These are phyloP conservation scores for Styela clava DNA, from an alignment of 23 tunicate species.

Conservation along the genomic window DNA sequence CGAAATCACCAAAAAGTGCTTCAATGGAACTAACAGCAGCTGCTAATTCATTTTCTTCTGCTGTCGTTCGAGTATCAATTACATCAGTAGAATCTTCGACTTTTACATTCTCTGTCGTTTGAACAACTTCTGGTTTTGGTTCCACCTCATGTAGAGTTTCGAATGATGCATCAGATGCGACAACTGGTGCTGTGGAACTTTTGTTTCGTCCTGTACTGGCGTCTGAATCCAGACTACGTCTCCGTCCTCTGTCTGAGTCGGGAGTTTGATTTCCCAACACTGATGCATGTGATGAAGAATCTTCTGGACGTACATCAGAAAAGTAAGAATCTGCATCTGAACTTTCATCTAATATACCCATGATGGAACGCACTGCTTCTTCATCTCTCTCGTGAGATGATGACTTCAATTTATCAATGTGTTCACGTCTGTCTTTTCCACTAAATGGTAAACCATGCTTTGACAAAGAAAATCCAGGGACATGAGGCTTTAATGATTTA, in stretches of 20 bases:
- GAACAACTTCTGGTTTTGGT: not conserved
- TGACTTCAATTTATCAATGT: constrained; percentile 35
- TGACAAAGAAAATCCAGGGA: not conserved
- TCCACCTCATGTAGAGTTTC: not conserved
- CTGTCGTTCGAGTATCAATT: constrained; percentile 32
- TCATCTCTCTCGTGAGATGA: constrained; percentile 73
- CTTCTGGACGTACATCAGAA: constrained; percentile 16
- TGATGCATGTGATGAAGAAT: not conserved
- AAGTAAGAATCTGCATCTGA: constrained; percentile 34
- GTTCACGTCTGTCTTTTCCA: constrained; percentile 14
- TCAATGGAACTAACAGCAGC: constrained; percentile 91
- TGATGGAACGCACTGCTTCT: constrained; percentile 87
- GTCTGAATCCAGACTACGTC: not conserved
- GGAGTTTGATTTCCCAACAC: not conserved
- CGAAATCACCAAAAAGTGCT: constrained; percentile 60
- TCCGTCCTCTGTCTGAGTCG: not conserved
- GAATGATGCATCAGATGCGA: not conserved
- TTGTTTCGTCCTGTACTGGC: not conserved
- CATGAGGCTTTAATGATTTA: not conserved
- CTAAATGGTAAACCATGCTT: not conserved
- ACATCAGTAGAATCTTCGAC: constrained; percentile 24
- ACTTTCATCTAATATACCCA: constrained; percentile 34
- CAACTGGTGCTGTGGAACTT: not conserved
- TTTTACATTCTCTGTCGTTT: not conserved
- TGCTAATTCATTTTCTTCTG: constrained; percentile 80